Conservation (phyloP, 2,888 invertebrate genomes). For the Dexiosoma caninum region DNA sequence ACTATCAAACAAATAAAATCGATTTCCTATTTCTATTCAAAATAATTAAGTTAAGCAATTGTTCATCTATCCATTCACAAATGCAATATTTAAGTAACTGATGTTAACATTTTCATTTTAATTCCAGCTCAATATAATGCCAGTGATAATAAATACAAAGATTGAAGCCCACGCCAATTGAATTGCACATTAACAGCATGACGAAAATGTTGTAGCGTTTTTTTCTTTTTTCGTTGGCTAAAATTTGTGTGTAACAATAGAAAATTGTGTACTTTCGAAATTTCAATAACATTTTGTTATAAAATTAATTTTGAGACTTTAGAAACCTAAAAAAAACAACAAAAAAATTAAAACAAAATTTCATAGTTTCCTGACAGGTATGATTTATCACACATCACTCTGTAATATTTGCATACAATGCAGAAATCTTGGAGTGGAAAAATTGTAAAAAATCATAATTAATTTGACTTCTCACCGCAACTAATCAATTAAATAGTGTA, state of each 20-base stretch:
- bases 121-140: conserved; percentile 19
- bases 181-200: not conserved
- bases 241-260: too few relatives aligned
- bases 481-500: conserved; percentile 43
- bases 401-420: not conserved
- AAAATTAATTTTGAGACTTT: too few relatives aligned
- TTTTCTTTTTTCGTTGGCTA: too few relatives aligned
- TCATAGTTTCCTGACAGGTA: not conserved
- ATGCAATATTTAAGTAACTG: not conserved
- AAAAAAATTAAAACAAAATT: too few relatives aligned
- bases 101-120: conserved; percentile 1
- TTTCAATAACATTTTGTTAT: too few relatives aligned
- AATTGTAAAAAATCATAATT: conserved; percentile 19
- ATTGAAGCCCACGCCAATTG: conserved; percentile 14
- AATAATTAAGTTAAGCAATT: not conserved
- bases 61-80: conserved; percentile 3
- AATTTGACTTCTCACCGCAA: conserved; percentile 27
- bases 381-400: not conserved
- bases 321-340: too few relatives aligned
- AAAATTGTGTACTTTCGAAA: too few relatives aligned
- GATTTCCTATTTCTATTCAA: conserved; percentile 12
- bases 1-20: not conserved
- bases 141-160: not conserved
- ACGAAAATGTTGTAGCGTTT: not conserved
- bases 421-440: not conserved